Evolutionary conservation across 2,888 invertebrate genomes (phyloP).

Genomic region (Tridacna crocea): DNA sequence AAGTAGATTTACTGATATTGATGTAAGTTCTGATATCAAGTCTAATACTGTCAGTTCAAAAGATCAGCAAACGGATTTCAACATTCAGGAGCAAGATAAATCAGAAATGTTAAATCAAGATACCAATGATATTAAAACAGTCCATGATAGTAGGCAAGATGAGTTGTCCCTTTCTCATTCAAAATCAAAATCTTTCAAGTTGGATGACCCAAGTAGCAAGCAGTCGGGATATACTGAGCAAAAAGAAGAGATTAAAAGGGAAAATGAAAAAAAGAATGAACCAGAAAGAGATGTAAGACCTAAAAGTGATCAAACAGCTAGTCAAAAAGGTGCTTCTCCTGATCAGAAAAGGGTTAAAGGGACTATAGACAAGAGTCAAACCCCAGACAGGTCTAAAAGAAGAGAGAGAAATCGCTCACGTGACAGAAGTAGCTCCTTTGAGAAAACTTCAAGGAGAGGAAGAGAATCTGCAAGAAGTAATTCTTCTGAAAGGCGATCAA

Average conservation of each 20-base stretch:
- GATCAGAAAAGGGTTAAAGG: background rate
- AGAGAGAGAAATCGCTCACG: slow-evolving; percentile 9
- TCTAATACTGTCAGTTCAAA: background rate
- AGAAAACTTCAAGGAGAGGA: slow-evolving; percentile 18
- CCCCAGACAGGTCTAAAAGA: background rate
- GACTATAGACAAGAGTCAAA: background rate
- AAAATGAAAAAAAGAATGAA: background rate
- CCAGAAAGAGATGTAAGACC: background rate
- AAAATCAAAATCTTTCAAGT: background rate
- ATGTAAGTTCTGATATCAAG: background rate
- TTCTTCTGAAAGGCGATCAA: slow-evolving; percentile 25
- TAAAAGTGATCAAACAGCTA: background rate
- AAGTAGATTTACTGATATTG: slow-evolving; percentile 40
- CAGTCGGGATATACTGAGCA: background rate
- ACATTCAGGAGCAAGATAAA: background rate
- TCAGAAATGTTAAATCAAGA: background rate
- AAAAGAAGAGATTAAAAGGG: background rate
- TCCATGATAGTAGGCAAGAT: background rate
- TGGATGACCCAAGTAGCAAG: background rate
- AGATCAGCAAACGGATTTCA: background rate
- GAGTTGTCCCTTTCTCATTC: background rate
- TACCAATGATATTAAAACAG: background rate
- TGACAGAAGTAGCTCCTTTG: slow-evolving; percentile 21
- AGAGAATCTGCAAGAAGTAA: slow-evolving; percentile 23
- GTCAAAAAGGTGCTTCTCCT: slow-evolving; percentile 3